A percentile compares a stretch with the other conserved stretches of the same genome.
Evolutionary conservation across 2,797 vertebrate genomes (phyloP).

Genomic region (Petrocephalus sullivani): DNA sequence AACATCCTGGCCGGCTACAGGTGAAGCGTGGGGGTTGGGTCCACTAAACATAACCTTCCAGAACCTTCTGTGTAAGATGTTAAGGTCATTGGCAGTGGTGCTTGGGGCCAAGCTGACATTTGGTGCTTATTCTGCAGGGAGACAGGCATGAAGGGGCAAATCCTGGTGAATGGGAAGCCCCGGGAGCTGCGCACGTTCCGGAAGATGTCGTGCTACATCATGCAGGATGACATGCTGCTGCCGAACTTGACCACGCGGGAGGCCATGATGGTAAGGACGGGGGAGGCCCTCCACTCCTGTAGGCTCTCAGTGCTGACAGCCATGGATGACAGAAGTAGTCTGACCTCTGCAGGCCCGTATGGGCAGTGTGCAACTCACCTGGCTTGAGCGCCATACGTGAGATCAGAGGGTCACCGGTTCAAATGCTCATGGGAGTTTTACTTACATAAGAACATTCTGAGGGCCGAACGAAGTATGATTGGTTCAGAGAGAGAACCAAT

Average conservation of each 20-base stretch:
- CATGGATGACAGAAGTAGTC: background rate
- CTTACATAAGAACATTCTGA: too few species aligned
- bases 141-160: conserved; percentile 93
- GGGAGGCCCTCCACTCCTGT: background rate
- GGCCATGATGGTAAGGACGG: conserved; percentile 89
- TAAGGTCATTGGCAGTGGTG: background rate
- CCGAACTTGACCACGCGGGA: conserved; percentile 86
- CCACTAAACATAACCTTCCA: background rate
- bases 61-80: background rate
- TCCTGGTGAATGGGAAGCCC: conserved; percentile 81
- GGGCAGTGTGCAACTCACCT: background rate
- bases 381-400: background rate
- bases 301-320: background rate
- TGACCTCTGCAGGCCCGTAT: background rate
- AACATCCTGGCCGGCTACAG: conserved; percentile 97
- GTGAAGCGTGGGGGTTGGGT: conserved; percentile 55
- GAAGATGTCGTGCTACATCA: conserved; percentile 99
- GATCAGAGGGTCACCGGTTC: background rate
- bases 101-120: background rate
- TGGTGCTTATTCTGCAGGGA: conserved; percentile 60
- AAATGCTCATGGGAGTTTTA: background rate
- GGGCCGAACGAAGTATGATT: too few species aligned
- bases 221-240: conserved; percentile 97
- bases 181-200: conserved; percentile 91
- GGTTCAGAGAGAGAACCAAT: too few species aligned